phyloP scores from a whole-genome alignment of 2,113 vertebrate genomes.

The Austrofundulus limnaeus region DNA sequence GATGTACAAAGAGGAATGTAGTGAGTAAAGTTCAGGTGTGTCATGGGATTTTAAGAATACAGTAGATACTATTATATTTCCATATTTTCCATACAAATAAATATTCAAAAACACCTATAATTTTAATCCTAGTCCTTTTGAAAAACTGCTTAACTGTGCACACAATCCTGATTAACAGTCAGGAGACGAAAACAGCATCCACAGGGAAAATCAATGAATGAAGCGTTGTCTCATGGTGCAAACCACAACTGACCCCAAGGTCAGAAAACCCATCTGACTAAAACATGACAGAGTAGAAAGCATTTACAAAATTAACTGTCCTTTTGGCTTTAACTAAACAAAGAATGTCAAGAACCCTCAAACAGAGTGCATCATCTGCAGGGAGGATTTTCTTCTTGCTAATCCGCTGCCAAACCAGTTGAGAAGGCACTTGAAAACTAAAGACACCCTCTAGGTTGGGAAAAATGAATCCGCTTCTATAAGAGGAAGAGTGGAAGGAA shows the following conservation, averaged over 20 bases:
- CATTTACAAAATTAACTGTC: not conserved
- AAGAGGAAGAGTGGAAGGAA: not conserved
- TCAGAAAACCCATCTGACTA: not conserved
- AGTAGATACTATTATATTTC: not conserved
- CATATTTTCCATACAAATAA: too few relatives aligned
- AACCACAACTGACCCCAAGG: not conserved
- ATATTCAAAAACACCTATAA: not conserved
- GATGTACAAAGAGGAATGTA: not conserved
- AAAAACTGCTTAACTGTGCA: not conserved
- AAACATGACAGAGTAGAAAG: not conserved
- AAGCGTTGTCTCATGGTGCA: not conserved
- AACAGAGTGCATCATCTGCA: too few relatives aligned
- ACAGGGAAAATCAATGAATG: not conserved
- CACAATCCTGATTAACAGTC: not conserved
- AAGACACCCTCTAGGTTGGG: not conserved
- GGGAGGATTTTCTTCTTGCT: not conserved
- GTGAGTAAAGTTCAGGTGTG: not conserved
- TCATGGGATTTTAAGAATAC: not conserved
- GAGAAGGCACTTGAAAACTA: not conserved
- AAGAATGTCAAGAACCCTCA: not conserved
- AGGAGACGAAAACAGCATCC: not conserved
- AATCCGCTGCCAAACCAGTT: slow-evolving; percentile 3
- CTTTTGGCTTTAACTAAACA: not conserved
- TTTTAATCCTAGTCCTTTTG: not conserved
- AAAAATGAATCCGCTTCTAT: not conserved